Conservation (phyloP, 2,113 vertebrate species). For the Ceyx margarethae region DNA sequence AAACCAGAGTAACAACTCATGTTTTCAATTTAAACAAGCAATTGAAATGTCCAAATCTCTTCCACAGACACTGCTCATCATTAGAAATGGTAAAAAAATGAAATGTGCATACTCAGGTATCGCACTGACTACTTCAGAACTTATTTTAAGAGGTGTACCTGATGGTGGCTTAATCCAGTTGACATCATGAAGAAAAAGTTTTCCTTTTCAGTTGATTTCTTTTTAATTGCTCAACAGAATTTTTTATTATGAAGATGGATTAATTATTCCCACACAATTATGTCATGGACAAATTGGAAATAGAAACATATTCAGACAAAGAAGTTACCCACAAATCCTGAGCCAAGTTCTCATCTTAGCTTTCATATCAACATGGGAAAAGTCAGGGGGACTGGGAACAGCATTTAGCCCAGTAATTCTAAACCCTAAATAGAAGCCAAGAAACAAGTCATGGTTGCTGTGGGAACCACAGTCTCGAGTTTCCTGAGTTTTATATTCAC, state of each 20-base stretch:
- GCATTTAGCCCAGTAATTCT: neutral
- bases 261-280: neutral
- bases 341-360: constrained; percentile 23
- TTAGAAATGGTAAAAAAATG: neutral
- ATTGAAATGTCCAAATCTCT: fast-evolving
- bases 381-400: neutral
- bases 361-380: constrained; percentile 25
- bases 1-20: neutral
- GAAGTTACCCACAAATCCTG: neutral
- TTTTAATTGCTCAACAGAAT: neutral
- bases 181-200: neutral
- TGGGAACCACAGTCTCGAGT: neutral
- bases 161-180: neutral
- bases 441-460: constrained; percentile 9
- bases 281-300: neutral
- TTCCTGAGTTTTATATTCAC: constrained; percentile 1
- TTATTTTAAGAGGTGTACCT: neutral
- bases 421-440: constrained; percentile 21
- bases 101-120: neutral
- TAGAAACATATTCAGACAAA: neutral
- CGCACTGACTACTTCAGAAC: neutral
- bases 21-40: neutral
- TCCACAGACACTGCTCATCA: neutral
- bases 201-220: neutral
- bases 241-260: neutral